A percentile compares a stretch with the other conserved stretches of the same genome.
Evolutionary conservation across 2,888 invertebrate species (phyloP).

Genomic region (Yponomeuta evonymella): DNA sequence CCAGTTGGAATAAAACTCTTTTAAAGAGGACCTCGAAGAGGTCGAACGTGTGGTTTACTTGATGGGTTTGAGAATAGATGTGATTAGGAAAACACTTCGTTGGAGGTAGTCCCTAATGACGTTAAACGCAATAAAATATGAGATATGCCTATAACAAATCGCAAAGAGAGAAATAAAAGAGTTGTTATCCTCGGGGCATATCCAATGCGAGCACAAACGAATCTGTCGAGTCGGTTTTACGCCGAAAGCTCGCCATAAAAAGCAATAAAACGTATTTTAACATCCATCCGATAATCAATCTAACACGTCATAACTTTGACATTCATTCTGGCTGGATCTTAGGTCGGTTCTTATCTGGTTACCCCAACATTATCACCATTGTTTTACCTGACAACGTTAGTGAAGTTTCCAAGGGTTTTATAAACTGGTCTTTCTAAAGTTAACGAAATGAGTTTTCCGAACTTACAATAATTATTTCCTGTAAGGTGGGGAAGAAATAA

Average conservation of each 20-base stretch:
- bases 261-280: conserved; percentile 75
- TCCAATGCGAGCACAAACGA: conserved; percentile 44
- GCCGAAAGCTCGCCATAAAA: conserved; percentile 68
- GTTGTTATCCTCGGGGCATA: conserved; percentile 8
- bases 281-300: conserved; percentile 77
- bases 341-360: conserved; percentile 10
- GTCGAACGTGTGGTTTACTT: background rate
- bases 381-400: background rate
- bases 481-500: too few species aligned
- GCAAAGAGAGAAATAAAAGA: conserved; percentile 8
- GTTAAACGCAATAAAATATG: background rate
- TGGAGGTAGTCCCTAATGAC: conserved; percentile 6
- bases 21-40: background rate
- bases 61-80: too few species aligned
- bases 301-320: conserved; percentile 77
- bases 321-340: conserved; percentile 58
- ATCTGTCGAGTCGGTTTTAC: conserved; percentile 61
- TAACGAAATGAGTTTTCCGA: too few species aligned
- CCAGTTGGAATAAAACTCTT: background rate
- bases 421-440: background rate
- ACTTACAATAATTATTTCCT: too few species aligned
- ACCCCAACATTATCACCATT: background rate
- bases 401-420: background rate
- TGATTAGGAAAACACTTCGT: background rate
- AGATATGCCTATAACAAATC: background rate